Base-by-base conservation (phyloP, 2,888 invertebrate species). In the Scaptomyza reducta region DNA sequence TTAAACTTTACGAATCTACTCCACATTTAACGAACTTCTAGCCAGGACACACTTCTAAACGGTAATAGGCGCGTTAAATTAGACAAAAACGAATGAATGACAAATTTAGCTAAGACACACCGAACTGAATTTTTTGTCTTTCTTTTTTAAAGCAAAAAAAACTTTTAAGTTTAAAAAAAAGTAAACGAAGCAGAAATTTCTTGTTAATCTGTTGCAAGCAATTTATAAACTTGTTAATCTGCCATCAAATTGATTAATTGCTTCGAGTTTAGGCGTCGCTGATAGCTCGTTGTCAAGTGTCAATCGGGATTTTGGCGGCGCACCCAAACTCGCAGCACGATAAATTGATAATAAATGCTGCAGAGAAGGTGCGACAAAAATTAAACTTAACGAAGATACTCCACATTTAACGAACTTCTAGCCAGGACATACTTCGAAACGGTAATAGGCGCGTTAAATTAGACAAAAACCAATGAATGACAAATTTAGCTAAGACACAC, bases 311-410 rank as follows among this genome's bases (percentile, higher is more conserved):
- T 46, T 10, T 33, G 6, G 22, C 18, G 13, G 18, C 16, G 10
- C 14, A 42, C 53, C 67, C 53, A 56, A 29, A 55, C 49, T 29
- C 54, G 57, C 18, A 14, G 25, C 25, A 29, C 38, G 42, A 63
- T 63, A 69, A 77, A 77, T 69, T 73, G 60, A 46, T 31, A 31
- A 31, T 7, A 6, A 1, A 11, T 29, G 49, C 54, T 41, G 45
- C 47, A 38, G 22, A 13, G 54, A 27, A 54, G 4, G 10, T 18
- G 3, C 3, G 11, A 7, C 13, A 38, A 25, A n/a, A 16, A 3
- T 14, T 22, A 11, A 14, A 25, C 14, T 14, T 13, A 56, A 38
- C 40, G 18, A 14, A 45, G 0, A 2, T 16, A n/a, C 53, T 63
- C 27, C 46, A 63, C 31, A 59, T 11, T 18, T 27, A 41, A 22